Evolutionary conservation across 1,140 invertebrate species (phyloP).

Genomic region (Coptotermes formosanus): DNA sequence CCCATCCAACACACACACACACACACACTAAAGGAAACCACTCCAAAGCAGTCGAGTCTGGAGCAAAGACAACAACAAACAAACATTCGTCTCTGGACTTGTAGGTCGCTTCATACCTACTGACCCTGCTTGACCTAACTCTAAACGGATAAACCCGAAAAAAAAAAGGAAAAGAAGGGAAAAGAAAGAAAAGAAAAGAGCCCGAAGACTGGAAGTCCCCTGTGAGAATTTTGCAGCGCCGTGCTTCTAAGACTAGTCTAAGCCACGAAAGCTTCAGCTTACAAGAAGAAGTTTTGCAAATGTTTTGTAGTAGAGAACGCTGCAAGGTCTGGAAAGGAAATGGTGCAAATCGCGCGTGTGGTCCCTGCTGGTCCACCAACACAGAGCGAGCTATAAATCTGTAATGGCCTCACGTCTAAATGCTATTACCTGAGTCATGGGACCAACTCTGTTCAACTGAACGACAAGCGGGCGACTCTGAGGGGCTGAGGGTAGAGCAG

Average conservation of each 20-base stretch:
- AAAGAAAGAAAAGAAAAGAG: neutral
- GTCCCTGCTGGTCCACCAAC: neutral
- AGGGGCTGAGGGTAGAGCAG: no score
- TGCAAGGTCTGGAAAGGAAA: neutral
- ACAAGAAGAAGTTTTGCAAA: constrained; percentile 14
- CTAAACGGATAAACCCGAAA: constrained; percentile 1
- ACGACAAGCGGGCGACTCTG: neutral
- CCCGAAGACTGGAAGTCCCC: neutral
- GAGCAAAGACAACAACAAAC: neutral
- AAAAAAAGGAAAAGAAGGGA: neutral
- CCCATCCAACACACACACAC: no score
- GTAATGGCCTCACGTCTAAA: constrained; percentile 5
- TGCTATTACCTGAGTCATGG: constrained; percentile 2
- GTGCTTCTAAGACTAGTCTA: neutral
- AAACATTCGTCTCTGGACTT: neutral
- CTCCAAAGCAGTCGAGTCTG: neutral
- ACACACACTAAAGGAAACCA: neutral
- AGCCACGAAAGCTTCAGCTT: neutral
- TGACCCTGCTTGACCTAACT: neutral
- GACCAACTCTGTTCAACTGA: neutral
- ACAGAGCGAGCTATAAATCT: neutral
- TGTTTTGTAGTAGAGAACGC: neutral
- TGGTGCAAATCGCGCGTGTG: neutral
- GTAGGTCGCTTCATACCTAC: neutral
- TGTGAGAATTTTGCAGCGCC: neutral